A percentile compares a stretch with the other conserved stretches of the same genome.
Evolutionary conservation across 2,797 vertebrate genomes (phyloP).

Genomic region (Hydrophis major): DNA sequence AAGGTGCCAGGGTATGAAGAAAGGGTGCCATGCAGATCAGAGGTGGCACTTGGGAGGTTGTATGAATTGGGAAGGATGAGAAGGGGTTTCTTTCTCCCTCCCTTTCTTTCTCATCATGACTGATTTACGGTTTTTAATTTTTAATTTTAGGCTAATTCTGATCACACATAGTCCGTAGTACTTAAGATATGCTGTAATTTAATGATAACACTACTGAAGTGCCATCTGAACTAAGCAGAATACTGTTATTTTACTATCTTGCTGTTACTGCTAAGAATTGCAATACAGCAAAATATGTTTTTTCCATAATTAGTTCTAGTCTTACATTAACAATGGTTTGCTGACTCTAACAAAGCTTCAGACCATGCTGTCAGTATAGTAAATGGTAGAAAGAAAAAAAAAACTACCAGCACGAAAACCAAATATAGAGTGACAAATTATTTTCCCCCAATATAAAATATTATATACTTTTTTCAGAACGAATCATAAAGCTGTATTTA

Average conservation of each 20-base stretch:
- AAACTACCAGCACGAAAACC: constrained; percentile 64
- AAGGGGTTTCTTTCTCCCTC: neutral
- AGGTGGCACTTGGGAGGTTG: neutral
- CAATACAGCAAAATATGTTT: constrained; percentile 78
- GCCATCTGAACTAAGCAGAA: constrained; percentile 72
- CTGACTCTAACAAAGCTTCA: constrained; percentile 81
- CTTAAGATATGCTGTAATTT: constrained; percentile 58
- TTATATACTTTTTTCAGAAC: constrained; percentile 51
- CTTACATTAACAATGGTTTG: constrained; percentile 77
- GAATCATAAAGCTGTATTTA: constrained; percentile 57
- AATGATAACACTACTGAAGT: constrained; percentile 71
- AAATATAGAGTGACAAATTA: constrained; percentile 56
- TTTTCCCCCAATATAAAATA: constrained; percentile 61
- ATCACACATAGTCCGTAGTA: constrained; percentile 62
- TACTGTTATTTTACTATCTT: constrained; percentile 72
- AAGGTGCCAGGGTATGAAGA: neutral
- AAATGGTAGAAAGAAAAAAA: constrained; percentile 71
- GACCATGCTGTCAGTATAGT: constrained; percentile 78
- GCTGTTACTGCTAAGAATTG: constrained; percentile 71
- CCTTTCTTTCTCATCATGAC: neutral
- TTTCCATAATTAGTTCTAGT: constrained; percentile 81
- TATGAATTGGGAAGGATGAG: neutral
- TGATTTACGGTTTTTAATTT: neutral
- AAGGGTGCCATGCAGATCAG: neutral
- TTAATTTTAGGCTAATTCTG: constrained; percentile 48